Conservation (phyloP, 1,140 invertebrate genomes). For the Psilanteris sp. region DNA sequence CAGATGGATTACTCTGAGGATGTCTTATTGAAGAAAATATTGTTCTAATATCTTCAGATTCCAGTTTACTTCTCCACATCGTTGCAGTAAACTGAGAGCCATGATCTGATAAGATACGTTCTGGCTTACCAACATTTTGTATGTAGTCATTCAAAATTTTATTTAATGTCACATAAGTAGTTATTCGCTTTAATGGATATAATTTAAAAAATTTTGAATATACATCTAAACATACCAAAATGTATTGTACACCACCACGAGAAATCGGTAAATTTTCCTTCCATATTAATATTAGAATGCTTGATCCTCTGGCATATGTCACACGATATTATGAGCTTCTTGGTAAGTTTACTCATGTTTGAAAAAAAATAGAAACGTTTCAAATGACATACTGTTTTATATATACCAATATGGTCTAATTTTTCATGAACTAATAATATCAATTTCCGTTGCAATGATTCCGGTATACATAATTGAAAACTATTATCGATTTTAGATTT, state of each 20-base stretch:
- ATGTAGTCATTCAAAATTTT: background rate
- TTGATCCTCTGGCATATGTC: constrained; percentile 1
- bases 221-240: background rate
- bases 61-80: background rate
- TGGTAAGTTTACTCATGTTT: background rate
- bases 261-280: background rate
- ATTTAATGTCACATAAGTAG: background rate
- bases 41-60: background rate
- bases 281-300: background rate
- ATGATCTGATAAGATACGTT: background rate
- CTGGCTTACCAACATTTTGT: background rate
- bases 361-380: no score
- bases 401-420: constrained; percentile 1
- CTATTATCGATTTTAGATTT: background rate
- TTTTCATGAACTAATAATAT: background rate
- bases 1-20: constrained; percentile 10
- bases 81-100: background rate
- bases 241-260: background rate
- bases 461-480: constrained; percentile 5
- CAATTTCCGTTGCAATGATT: background rate
- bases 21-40: constrained; percentile 14
- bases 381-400: background rate
- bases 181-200: background rate
- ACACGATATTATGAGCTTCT: background rate
- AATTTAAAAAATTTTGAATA: background rate